Conservation (phyloP, 2,113 vertebrate species). For the Brienomyrus brachyistius region DNA sequence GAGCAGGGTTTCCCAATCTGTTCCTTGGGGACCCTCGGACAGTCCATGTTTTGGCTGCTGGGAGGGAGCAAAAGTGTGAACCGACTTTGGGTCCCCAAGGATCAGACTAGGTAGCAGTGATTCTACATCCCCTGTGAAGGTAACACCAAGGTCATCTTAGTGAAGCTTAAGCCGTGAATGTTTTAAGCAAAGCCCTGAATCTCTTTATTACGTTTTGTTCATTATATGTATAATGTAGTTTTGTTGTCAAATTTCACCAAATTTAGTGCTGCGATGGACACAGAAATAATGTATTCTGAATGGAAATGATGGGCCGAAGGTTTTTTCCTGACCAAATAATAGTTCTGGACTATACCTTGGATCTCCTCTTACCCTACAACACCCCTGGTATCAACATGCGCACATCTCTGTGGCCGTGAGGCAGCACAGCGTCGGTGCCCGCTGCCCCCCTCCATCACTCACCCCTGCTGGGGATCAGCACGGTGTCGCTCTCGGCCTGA, state of each 20-base stretch:
- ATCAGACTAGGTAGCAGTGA: neutral
- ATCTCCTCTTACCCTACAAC: neutral
- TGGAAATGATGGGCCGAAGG: neutral
- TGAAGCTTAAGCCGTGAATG: neutral
- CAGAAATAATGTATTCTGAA: neutral
- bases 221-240: neutral
- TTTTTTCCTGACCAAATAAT: neutral
- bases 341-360: neutral
- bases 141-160: neutral
- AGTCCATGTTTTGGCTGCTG: neutral
- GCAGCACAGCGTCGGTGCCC: neutral
- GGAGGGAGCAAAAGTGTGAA: neutral
- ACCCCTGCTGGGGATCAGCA: conserved; percentile 95
- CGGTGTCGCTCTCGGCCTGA: conserved; percentile 90
- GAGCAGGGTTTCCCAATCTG: neutral
- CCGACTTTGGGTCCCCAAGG: neutral
- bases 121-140: neutral
- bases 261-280: neutral
- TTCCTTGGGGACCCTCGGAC: neutral
- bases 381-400: neutral
- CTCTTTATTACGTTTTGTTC: neutral
- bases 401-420: neutral
- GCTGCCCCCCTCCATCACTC: conserved; percentile 25
- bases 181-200: neutral
- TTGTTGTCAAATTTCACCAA: neutral